These are phyloP conservation scores for Desoria tigrina DNA, from an alignment of 2,888 invertebrate species.

Conservation along the genomic window DNA sequence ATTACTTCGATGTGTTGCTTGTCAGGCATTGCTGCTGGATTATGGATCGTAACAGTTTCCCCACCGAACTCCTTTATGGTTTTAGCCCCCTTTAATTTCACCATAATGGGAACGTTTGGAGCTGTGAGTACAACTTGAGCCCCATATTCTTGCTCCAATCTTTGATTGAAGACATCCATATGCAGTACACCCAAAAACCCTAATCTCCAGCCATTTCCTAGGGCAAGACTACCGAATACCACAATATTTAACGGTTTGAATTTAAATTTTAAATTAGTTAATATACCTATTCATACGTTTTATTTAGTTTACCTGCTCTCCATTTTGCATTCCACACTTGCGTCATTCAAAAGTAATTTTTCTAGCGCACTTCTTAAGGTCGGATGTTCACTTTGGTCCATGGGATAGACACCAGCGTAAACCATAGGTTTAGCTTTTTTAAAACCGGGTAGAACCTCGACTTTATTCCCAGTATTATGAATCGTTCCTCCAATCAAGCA, in stretches of 20 bases:
- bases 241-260: no score
- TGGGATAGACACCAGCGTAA: constrained; percentile 86
- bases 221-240: constrained; percentile 75
- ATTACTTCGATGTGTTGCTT: constrained; percentile 68
- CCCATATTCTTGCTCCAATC: constrained; percentile 79
- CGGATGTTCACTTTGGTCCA: constrained; percentile 81
- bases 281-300: neutral
- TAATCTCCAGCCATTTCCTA: constrained; percentile 85
- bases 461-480: constrained; percentile 61
- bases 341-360: constrained; percentile 89
- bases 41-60: constrained; percentile 68
- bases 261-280: constrained; percentile 1
- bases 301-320: constrained; percentile 72
- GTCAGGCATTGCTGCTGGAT: constrained; percentile 74
- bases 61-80: constrained; percentile 67
- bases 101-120: constrained; percentile 79
- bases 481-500: constrained; percentile 77
- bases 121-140: constrained; percentile 80
- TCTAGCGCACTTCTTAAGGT: constrained; percentile 79
- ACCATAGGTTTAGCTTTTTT: constrained; percentile 75
- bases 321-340: constrained; percentile 76
- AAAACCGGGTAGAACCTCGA: constrained; percentile 68
- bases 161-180: constrained; percentile 83
- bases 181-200: constrained; percentile 85
- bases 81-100: constrained; percentile 73